phyloP scores from a whole-genome alignment of 2,888 invertebrate genomes.

The Drosophila yooni region DNA sequence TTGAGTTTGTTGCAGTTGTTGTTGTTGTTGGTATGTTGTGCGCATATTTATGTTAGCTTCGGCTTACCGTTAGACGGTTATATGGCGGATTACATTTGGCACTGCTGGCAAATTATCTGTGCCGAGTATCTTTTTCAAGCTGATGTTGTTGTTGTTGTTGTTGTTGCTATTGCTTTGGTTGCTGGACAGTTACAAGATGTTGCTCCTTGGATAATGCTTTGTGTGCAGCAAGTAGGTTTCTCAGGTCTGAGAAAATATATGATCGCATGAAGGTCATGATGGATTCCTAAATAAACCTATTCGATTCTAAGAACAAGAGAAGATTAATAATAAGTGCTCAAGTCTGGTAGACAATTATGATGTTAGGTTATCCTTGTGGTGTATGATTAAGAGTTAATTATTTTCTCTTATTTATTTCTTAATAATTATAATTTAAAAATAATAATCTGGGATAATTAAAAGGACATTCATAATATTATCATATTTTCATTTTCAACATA shows the following conservation, averaged over 20 bases:
- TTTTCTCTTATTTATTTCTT: background rate
- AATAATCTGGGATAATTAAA: background rate
- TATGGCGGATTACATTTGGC: constrained; percentile 81
- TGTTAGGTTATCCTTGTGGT: background rate
- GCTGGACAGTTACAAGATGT: constrained; percentile 35
- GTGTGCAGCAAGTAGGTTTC: constrained; percentile 27
- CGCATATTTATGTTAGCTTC: constrained; percentile 81
- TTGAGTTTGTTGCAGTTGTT: constrained; percentile 28
- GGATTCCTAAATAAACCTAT: background rate
- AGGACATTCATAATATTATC: background rate
- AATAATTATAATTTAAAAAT: background rate
- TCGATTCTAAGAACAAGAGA: background rate
- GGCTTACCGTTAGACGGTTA: constrained; percentile 80
- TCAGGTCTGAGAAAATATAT: constrained; percentile 27
- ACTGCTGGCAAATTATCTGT: constrained; percentile 79
- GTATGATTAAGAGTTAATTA: background rate
- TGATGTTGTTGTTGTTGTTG: background rate
- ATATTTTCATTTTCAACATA: background rate
- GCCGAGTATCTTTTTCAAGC: constrained; percentile 65
- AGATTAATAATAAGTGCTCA: background rate
- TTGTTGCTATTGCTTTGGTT: constrained; percentile 3
- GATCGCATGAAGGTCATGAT: background rate
- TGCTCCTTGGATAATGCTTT: constrained; percentile 28
- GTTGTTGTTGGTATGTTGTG: constrained; percentile 54
- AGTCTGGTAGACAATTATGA: background rate